Evolutionary conservation across 2,113 vertebrate species (phyloP).

Genomic region (Dasyurus viverrinus): DNA sequence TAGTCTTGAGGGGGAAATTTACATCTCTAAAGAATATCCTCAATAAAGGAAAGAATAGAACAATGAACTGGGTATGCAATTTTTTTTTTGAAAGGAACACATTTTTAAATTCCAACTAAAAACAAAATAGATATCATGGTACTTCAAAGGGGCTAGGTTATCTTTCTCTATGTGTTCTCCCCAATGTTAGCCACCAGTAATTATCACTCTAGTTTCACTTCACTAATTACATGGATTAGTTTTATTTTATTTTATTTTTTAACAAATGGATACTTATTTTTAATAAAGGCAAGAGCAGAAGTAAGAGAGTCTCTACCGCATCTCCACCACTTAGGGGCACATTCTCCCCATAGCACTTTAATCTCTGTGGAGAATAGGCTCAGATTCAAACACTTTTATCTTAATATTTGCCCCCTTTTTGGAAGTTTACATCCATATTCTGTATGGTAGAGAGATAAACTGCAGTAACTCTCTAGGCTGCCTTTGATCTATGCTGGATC

Average conservation of each 20-base stretch:
- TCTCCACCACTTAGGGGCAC: background rate
- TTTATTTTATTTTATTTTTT: background rate
- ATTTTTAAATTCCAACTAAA: background rate
- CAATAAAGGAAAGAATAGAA: background rate
- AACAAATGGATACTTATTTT: background rate
- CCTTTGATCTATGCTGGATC: background rate
- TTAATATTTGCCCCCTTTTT: background rate
- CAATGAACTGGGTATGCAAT: background rate
- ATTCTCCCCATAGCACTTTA: background rate
- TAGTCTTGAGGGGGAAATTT: background rate
- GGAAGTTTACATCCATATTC: background rate
- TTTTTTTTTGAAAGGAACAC: background rate
- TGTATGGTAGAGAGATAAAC: background rate
- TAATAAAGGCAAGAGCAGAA: background rate
- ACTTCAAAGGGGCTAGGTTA: background rate
- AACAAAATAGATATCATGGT: background rate
- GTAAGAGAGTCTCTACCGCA: background rate
- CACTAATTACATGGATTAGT: background rate
- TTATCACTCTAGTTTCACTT: background rate
- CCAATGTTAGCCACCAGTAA: background rate
- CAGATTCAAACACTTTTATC: background rate
- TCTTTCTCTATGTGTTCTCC: background rate
- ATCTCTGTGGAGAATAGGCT: background rate
- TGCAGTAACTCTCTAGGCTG: background rate
- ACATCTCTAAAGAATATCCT: background rate